A percentile compares a stretch with the other conserved stretches of the same genome.
Conservation (phyloP, 2,888 invertebrate species). For the Acanthosoma haemorrhoidale region DNA sequence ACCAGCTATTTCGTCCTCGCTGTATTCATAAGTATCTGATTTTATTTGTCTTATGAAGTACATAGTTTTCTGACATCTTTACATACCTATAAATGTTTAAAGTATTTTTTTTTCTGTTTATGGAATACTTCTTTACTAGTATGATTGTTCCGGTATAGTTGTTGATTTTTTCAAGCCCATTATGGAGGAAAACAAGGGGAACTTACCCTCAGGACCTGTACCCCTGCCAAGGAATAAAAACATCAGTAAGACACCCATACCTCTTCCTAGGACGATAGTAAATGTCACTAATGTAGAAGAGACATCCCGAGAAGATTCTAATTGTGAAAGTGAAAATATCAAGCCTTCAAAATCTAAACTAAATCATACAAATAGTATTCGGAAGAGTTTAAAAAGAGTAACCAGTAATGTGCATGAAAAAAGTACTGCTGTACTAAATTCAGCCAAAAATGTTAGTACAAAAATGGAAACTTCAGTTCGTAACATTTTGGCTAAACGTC, state of each 20-base stretch:
- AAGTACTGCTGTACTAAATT: constrained; percentile 59
- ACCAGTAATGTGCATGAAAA: constrained; percentile 51
- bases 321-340: neutral
- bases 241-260: constrained; percentile 16
- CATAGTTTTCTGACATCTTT: no score
- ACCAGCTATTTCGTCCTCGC: no score
- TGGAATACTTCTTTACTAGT: neutral
- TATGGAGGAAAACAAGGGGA: constrained; percentile 11
- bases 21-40: no score
- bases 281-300: neutral
- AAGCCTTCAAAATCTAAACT: neutral
- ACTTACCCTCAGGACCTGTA: neutral
- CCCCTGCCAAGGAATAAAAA: constrained; percentile 13
- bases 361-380: constrained; percentile 45
- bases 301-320: neutral
- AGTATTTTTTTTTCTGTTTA: no score
- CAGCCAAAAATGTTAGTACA: constrained; percentile 56
- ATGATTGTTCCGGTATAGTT: neutral
- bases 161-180: neutral
- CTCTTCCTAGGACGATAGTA: constrained; percentile 21
- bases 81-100: no score
- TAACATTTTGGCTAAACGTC: constrained; percentile 45
- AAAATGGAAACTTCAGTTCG: constrained; percentile 48
- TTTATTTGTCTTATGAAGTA: no score
- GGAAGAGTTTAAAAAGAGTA: constrained; percentile 51